Base-by-base conservation (phyloP, 2,888 invertebrate species). In the Morpho achilles region DNA sequence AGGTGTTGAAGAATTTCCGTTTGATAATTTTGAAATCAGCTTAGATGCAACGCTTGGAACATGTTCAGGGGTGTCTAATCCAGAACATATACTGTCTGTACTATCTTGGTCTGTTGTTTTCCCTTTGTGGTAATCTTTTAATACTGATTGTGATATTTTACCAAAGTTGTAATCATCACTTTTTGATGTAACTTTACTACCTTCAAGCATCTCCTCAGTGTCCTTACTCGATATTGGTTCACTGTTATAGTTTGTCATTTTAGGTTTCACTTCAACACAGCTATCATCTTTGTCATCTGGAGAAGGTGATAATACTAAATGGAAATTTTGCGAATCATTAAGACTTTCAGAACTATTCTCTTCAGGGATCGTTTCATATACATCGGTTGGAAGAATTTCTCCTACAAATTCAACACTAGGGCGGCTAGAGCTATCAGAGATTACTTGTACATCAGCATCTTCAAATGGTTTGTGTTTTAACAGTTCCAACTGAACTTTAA, bases 1-100 rank as follows among this genome's bases (percentile, higher is more conserved):
- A 6, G 90, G 90, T 0, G 90, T 90, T 8, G 90, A 91, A 0
- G 90, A 89, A 60, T 85, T 80, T 0, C 90, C 90, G 56, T 91
- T 91, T 0, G 88, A 88, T n/a, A 91, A 69, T 72, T 90, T 89
- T 0, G 87, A 80, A 23, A 91, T 89, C 56, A 91, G 61, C 66
- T 88, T 89, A 0, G 87, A 84, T 44, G 87, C 71, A 1, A 85
- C 81, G 59, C 67, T 84, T 1, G 85, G 84, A 9, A 77, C 66
- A 51, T 76, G 73, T 23, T 85, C 88, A 3, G 87, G 88, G 64
- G 87, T 89, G 7, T 86, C 87, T 53, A 88, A 66, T 47, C 66
- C 75, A 1, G 88, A 87, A 43, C 77, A 73, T 40, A 80, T 77
- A 53, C 86, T 90, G 44, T 88, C 90, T 3, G 90, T 90, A 60